Evolutionary conservation across 2,888 invertebrate species (phyloP), one percentile per base, ranked within the genome.

Genomic region (Acanthoscelides obtectus): DNA sequence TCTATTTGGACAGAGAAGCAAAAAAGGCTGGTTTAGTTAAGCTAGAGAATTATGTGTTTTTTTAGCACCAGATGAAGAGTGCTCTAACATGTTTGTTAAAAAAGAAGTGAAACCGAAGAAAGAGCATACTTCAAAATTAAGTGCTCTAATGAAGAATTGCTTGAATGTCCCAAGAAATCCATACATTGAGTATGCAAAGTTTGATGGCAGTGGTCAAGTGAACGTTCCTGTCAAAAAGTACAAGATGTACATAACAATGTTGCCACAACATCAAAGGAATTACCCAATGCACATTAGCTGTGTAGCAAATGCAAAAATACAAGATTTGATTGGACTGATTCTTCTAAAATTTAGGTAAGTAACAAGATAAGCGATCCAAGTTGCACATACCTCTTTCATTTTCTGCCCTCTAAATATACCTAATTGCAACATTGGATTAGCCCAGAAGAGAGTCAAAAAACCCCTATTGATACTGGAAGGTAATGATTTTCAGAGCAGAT

Each of bases 261-360:
- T 96, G 25, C 90, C 94, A 0, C 91, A 92, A 75, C 92, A 92
- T 71, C 91, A 94, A 75, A 90, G 95, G 75, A 91, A 92, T 77
- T 96, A 95, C 86, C 97, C 97, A 0, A 87, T 97, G 84, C 89
- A 91, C 79, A 90, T 96, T 70, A 91, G 92, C 80, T 94, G 97
- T 70, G 88, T 95, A 72, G 90, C 93, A 20, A 91, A 90, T 79
- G 96, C 97, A 22, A 96, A 93, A 87, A 94, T 98, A 71, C 89
- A 90, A 79, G 97, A 98, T 83, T 89, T 98, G 45, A 95, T 98
- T 82, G 98, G 98, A 63, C 90, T 98, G 71, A 95, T 95, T 80
- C 94, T 97, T 86, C 96, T 95, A 83, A 94, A 95, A 87, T 93
- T 91, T 90, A 87, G 90, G 91, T 87, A 87, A 77, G 45, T 27